Percentiles rank a stretch among this genome's conserved stretches.
Evolutionary conservation across 2,113 vertebrate genomes (phyloP).

Genomic region (Rhadina sibilatrix): DNA sequence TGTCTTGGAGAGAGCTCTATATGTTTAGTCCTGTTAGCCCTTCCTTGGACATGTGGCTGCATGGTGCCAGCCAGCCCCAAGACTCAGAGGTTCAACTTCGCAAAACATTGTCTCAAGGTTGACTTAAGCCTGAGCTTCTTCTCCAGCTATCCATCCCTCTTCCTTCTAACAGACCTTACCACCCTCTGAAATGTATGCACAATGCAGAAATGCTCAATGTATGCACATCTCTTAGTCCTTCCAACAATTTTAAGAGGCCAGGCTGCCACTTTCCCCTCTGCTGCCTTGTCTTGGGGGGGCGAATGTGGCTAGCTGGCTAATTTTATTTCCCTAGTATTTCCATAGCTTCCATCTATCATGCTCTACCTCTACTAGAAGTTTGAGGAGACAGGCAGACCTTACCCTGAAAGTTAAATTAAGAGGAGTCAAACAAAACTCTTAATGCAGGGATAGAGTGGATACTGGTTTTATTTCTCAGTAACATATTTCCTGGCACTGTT

Average conservation of each 20-base stretch:
- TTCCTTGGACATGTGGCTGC: fast-evolving
- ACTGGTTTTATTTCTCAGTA: not conserved
- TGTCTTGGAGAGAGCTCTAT: not conserved
- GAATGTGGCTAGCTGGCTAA: not conserved
- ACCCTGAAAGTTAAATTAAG: not conserved
- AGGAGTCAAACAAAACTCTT: not conserved
- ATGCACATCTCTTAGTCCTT: not conserved
- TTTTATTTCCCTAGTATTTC: not conserved
- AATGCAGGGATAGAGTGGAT: not conserved
- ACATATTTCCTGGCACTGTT: not conserved
- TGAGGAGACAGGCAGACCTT: not conserved
- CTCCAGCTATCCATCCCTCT: not conserved
- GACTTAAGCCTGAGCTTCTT: not conserved
- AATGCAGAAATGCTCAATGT: not conserved
- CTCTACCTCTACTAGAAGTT: not conserved
- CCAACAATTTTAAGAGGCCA: not conserved
- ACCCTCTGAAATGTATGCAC: not conserved
- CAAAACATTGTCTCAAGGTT: not conserved
- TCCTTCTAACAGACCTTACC: not conserved
- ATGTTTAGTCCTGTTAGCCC: not conserved
- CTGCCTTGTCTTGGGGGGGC: not conserved
- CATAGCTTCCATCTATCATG: fast-evolving
- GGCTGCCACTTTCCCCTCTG: not conserved
- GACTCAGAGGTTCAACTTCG: not conserved
- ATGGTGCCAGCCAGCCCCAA: not conserved